Percentiles rank a stretch among this genome's conserved stretches.
Conservation (phyloP, 2,113 vertebrate species). For the Lophochroa leadbeateri region DNA sequence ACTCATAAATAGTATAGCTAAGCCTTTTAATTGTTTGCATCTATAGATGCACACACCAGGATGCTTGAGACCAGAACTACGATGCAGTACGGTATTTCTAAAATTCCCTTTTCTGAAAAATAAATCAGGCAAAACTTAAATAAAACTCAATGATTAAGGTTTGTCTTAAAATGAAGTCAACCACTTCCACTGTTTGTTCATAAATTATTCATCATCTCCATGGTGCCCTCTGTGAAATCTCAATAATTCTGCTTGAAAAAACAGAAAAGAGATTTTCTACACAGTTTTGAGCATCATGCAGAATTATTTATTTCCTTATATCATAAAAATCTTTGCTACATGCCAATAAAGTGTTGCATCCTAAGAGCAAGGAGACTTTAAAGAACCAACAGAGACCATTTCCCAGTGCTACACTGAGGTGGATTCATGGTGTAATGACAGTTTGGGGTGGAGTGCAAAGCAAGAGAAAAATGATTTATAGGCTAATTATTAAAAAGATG, state of each 20-base stretch:
- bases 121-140: neutral
- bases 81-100: neutral
- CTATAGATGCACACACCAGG: neutral
- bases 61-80: neutral
- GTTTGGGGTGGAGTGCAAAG: neutral
- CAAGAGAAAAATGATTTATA: neutral
- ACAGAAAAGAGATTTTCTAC: neutral
- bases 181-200: neutral
- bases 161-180: neutral
- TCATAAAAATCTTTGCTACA: neutral
- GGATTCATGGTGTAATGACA: neutral
- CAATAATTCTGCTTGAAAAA: conserved; percentile 2
- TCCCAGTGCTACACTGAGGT: neutral
- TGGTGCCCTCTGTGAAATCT: neutral
- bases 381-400: neutral
- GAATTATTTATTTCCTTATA: neutral
- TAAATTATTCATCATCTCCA: conserved; percentile 2
- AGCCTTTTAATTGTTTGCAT: neutral
- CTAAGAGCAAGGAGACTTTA: neutral
- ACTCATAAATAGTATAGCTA: neutral
- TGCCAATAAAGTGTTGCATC: neutral
- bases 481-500: neutral
- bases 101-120: neutral
- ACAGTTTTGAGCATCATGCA: neutral
- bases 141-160: neutral